These are phyloP conservation scores for Oncopeltus fasciatus DNA, from an alignment of 1,140 invertebrate species.

Conservation along the genomic window DNA sequence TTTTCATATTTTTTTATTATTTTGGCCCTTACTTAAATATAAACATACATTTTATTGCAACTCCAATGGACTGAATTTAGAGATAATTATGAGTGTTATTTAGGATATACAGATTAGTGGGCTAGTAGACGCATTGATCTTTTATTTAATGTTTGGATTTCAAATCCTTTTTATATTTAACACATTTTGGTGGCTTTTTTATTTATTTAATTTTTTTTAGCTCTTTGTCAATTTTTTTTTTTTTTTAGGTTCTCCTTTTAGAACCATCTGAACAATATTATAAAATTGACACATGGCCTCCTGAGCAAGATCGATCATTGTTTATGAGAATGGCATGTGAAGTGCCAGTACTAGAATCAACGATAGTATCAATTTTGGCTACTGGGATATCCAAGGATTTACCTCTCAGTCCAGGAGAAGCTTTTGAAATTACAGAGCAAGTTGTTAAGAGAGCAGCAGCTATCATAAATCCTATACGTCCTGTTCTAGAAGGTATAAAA, in stretches of 20 bases:
- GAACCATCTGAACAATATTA: constrained; percentile 76
- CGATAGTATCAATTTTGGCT: constrained; percentile 18
- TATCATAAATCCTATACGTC: constrained; percentile 36
- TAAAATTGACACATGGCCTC: constrained; percentile 86
- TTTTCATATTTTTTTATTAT: no score
- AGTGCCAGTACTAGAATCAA: constrained; percentile 33
- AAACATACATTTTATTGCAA: no score
- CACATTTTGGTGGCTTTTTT: background rate
- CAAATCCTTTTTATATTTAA: background rate
- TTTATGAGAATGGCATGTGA: constrained; percentile 73
- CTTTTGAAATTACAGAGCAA: constrained; percentile 71
- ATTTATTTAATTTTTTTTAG: background rate
- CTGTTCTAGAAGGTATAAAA: constrained; percentile 34
- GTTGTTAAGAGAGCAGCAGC: constrained; percentile 68
- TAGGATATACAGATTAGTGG: no score
- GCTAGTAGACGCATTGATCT: no score
- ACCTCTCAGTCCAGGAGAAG: constrained; percentile 62
- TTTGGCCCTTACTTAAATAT: no score
- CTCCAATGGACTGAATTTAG: no score
- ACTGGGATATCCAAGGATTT: constrained; percentile 44
- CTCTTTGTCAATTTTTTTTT: background rate
- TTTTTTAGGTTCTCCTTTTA: constrained; percentile 52
- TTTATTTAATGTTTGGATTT: background rate
- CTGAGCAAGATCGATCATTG: constrained; percentile 65
- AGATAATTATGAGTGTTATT: no score